Base-by-base conservation (phyloP, 2,113 vertebrate genomes). In the Carassius gibelio region DNA sequence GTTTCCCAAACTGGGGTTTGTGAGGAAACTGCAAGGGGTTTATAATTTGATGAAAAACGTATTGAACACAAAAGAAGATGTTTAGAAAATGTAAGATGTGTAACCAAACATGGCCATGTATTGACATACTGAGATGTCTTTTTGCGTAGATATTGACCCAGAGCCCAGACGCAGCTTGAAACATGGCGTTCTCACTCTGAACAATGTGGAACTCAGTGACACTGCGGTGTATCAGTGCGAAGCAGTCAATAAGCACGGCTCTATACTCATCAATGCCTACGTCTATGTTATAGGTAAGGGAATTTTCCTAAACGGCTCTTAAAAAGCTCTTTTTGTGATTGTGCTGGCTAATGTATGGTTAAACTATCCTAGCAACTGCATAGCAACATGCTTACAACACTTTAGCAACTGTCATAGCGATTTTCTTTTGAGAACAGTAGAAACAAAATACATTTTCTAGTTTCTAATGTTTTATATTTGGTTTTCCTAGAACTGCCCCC, bases 221-320 rank as follows among this genome's bases (percentile, higher is more conserved):
- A 97, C 96, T 0, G 95, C 95, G 66, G 94, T 98, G 91, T 96
- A 95, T 82, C 97, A 98, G 93, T 98, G 97, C 8, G 93, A 92
- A 85, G 97, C 96, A 62, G 91, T 92, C 62, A 98, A 97, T 91
- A 94, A 89, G 34, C 96, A 98, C 0, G 96, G 96, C 68, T 89
- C 91, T 66, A 91, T 97, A 84, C 90, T 97, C 61, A 92, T 94
- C 74, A 98, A 98, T 55, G 93, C 95, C 55, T 95, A 96, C 76
- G 92, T 97, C 89, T 94, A 95, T 11, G 93, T 98, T 10, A 93
- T 97, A 3, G 93, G 97, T 98, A 89, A 94, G 94, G 89, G 76
- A 0, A 55, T 34, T 71, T 71, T 68, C 8, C 21, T 52, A 82
- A 81, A 15, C 9, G 34, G 5, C 15, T 64, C 10, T 62, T 9